Base-by-base conservation (phyloP, 2,888 invertebrate genomes). In the Rhaphigaster nebulosa region DNA sequence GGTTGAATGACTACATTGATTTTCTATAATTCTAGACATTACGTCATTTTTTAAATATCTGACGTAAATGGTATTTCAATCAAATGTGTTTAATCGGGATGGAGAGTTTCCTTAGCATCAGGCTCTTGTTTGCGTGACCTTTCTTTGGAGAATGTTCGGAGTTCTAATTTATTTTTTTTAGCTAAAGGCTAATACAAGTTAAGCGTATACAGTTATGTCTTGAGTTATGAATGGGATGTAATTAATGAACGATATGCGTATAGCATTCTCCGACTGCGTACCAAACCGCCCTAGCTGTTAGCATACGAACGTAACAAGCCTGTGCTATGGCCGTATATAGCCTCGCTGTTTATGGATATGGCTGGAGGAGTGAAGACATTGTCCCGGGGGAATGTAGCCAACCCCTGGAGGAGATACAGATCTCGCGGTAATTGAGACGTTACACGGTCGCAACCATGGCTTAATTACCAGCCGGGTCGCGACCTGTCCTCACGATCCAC, bases 381-480 rank as follows among this genome's bases (percentile, higher is more conserved):
- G 84, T 38, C 84, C 84, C 45, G 4, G 26, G 45, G 18, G 84
- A 84, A 84, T 45, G 84, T 50, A 45, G 70, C 70, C 34, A 23
- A 76, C 34, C 70, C 70, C 70, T 38, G 8, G 23, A 15, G 34
- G 34, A 56, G 88, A 88, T 88, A 88, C 56, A 60, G 65, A 88
- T 88, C 88, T 56, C 34, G 34, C 26, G 26, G 88, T 88, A 88
- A 88, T 88, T 65, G 88, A 88, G 88, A 88, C 88, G 88, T 88
- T 88, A 88, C 88, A 88, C 60, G 88, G 65, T 60, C 56, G 20
- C 65, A 54, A 87, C 87, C 87, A 87, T 87, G 52, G 87, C 60
- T 88, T 88, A 88, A 88, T 88, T 88, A 88, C 88, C 88, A 3
- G n/a, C 20, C n/a, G 88, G 87, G 87, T 87, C 87, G 60, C 88